Percentiles rank a stretch among this genome's conserved stretches.
Evolutionary conservation across 1,140 invertebrate species (phyloP).

Genomic region (Homalodisca vitripennis): DNA sequence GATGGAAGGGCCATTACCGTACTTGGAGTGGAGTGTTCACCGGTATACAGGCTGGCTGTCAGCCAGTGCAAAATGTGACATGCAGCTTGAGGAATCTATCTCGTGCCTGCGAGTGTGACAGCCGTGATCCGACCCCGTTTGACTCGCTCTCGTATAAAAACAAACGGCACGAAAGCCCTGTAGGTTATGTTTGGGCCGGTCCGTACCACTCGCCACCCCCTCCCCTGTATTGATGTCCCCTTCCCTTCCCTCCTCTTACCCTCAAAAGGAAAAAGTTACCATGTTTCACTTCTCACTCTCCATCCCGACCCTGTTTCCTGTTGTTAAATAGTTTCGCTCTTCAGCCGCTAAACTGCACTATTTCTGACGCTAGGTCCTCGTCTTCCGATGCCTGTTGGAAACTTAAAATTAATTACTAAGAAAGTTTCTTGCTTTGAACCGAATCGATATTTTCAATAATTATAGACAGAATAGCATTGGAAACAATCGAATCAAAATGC

Average conservation of each 20-base stretch:
- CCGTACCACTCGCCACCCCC: conserved; percentile 6
- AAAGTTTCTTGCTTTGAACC: no score
- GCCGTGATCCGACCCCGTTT: conserved; percentile 5
- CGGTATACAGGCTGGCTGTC: not conserved
- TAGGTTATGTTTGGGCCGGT: conserved; percentile 8
- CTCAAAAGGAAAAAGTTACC: no score
- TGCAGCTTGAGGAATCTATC: conserved; percentile 6
- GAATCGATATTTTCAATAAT: no score
- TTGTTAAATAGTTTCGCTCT: conserved; percentile 10
- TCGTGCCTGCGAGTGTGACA: not conserved
- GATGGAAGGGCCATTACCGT: no score
- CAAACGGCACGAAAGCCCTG: conserved; percentile 14
- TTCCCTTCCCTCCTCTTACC: conserved; percentile 1
- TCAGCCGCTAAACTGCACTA: not conserved
- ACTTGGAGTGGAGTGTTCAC: no score
- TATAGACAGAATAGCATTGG: no score
- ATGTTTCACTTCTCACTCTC: not conserved
- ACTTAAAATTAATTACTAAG: no score
- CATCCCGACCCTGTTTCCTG: not conserved
- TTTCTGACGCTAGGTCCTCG: no score
- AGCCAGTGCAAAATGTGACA: conserved; percentile 15
- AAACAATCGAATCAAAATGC: no score
- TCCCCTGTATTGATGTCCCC: not conserved
- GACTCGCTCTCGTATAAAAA: conserved; percentile 13
- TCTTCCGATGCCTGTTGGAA: no score